Percentiles rank a stretch among this genome's conserved stretches.
phyloP scores from a whole-genome alignment of 2,888 invertebrate species.

The Dasypolia templi region DNA sequence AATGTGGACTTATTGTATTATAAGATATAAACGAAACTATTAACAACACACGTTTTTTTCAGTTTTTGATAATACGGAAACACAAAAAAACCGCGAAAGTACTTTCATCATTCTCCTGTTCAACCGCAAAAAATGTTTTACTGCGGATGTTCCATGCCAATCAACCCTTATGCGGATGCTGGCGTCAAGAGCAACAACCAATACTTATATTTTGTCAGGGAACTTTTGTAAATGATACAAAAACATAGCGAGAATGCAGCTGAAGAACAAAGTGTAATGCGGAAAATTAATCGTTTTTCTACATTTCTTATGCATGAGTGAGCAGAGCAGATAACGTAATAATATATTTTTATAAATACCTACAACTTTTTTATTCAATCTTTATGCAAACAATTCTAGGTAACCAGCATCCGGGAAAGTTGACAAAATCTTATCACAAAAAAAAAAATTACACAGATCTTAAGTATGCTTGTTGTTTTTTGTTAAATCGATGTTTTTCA shows the following conservation, averaged over 20 bases:
- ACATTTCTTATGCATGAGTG: slow-evolving; percentile 6
- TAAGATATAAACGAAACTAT: background rate
- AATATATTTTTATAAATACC: background rate
- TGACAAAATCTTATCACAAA: background rate
- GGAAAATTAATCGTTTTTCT: slow-evolving; percentile 9
- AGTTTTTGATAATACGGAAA: background rate
- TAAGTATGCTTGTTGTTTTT: background rate
- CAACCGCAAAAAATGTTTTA: background rate
- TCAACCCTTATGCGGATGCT: background rate
- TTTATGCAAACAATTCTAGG: background rate
- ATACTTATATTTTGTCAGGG: background rate
- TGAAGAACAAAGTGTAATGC: background rate
- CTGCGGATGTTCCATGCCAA: background rate
- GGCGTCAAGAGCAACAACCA: background rate
- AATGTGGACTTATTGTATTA: background rate
- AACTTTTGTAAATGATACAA: background rate
- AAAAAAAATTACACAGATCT: slow-evolving; percentile 9
- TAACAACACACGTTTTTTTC: background rate
- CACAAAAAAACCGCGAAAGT: background rate
- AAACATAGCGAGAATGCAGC: background rate
- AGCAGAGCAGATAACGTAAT: background rate
- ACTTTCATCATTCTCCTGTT: too few species aligned
- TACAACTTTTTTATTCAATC: background rate
- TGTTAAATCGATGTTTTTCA: background rate
- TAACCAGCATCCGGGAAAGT: background rate